Conservation (phyloP, 2,113 vertebrate species). For the Oryzias woworae region DNA sequence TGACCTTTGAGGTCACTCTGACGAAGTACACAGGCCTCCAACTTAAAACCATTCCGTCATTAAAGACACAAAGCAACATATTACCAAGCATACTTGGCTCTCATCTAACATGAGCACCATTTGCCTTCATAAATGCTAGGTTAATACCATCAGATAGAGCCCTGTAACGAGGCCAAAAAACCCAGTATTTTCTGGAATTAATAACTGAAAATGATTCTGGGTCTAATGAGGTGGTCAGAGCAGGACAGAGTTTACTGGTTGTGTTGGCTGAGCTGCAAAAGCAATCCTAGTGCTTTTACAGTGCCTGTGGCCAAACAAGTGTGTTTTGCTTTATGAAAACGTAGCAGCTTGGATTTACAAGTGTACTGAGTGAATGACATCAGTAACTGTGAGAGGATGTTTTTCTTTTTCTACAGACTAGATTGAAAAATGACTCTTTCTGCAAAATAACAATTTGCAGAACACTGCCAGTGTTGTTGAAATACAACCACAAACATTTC, state of each 20-base stretch:
- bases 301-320: constrained; percentile 8
- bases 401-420: constrained; percentile 7
- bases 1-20: constrained; percentile 32
- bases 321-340: constrained; percentile 15
- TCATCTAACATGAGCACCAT: neutral
- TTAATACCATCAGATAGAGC: neutral
- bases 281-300: constrained; percentile 2
- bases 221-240: constrained; percentile 19
- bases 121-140: neutral
- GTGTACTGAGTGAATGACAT: constrained; percentile 22
- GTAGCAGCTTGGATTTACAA: constrained; percentile 25
- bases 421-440: neutral
- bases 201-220: constrained; percentile 2
- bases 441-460: neutral
- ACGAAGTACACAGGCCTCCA: constrained; percentile 3
- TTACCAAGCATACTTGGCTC: neutral
- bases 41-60: neutral
- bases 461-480: neutral
- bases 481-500: too few species aligned
- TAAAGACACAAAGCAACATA: constrained; percentile 5
- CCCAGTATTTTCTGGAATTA: neutral
- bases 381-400: constrained; percentile 18
- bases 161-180: neutral
- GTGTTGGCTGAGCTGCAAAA: constrained; percentile 16
- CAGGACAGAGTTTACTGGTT: constrained; percentile 16